These are phyloP conservation scores for Papilio dardanus DNA, from an alignment of 1,140 invertebrate genomes.

Conservation along the genomic window DNA sequence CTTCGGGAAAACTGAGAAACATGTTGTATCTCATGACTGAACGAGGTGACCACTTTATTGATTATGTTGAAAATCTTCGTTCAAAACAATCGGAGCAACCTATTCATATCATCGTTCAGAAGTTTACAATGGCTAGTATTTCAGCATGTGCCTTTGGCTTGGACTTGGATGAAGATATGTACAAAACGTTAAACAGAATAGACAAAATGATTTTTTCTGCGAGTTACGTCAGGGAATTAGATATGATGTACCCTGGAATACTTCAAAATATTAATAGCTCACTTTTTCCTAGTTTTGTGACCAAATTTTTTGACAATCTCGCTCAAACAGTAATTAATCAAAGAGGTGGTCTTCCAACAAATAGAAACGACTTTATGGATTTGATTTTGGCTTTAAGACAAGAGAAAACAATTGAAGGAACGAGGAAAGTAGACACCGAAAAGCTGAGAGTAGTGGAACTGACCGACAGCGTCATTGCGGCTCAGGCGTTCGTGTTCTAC, in stretches of 20 bases:
- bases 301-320: conserved; percentile 45
- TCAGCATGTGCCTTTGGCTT: conserved; percentile 45
- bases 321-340: conserved; percentile 38
- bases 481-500: conserved; percentile 67
- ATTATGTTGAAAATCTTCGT: conserved; percentile 19
- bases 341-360: conserved; percentile 35
- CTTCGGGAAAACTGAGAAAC: conserved; percentile 83
- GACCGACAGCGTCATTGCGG: conserved; percentile 58
- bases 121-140: conserved; percentile 42
- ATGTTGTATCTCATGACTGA: conserved; percentile 80
- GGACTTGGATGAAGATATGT: conserved; percentile 37
- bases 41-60: conserved; percentile 7
- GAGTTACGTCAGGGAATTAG: conserved; percentile 36
- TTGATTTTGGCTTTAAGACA: conserved; percentile 59
- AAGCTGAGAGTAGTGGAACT: conserved; percentile 36
- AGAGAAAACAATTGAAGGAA: conserved; percentile 27
- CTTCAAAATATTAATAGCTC: conserved; percentile 43
- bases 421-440: conserved; percentile 11
- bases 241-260: conserved; percentile 48
- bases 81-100: conserved; percentile 33
- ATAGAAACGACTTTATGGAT: conserved; percentile 25
- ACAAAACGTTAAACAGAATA: conserved; percentile 35
- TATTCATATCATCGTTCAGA: conserved; percentile 34
- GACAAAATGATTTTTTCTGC: conserved; percentile 27
- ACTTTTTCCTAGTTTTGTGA: conserved; percentile 37